Evolutionary conservation across 2,888 invertebrate genomes (phyloP).

Genomic region (Phasia obesa): DNA sequence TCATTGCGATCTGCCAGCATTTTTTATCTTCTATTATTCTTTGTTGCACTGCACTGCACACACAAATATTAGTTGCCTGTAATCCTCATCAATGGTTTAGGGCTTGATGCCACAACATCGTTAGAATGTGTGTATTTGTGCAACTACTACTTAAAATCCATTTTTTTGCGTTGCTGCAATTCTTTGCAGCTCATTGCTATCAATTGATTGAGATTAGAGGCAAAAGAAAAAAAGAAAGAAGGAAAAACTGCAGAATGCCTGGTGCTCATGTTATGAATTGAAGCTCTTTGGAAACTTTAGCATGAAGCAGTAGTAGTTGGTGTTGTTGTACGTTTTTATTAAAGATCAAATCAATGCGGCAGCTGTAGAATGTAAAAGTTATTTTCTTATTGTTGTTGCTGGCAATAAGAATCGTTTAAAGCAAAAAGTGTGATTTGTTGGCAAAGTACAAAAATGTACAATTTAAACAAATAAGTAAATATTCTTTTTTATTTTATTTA

Average conservation of each 20-base stretch:
- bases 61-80: slow-evolving; percentile 31
- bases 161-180: slow-evolving; percentile 34
- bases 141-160: slow-evolving; percentile 61
- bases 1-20: slow-evolving; percentile 71
- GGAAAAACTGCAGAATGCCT: slow-evolving; percentile 15
- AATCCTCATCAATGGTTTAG: slow-evolving; percentile 56
- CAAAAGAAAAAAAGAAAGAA: slow-evolving; percentile 24
- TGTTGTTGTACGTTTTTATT: slow-evolving; percentile 3
- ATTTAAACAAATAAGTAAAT: slow-evolving; percentile 65
- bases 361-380: slow-evolving; percentile 68
- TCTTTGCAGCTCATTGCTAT: slow-evolving; percentile 50
- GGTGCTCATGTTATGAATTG: slow-evolving; percentile 45
- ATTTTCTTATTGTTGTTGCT: slow-evolving; percentile 53
- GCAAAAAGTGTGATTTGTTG: slow-evolving; percentile 70
- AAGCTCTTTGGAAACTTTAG: slow-evolving; percentile 23
- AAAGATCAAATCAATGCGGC: slow-evolving; percentile 68
- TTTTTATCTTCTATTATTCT: slow-evolving; percentile 51
- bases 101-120: slow-evolving; percentile 45
- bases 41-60: slow-evolving; percentile 30
- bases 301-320: slow-evolving; percentile 5
- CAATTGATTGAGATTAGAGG: slow-evolving; percentile 68
- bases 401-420: slow-evolving; percentile 40
- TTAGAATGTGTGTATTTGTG: slow-evolving; percentile 37
- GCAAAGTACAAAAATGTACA: slow-evolving; percentile 60
- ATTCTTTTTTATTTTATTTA: slow-evolving; percentile 12